Evolutionary conservation across 2,888 invertebrate genomes (phyloP).

Genomic region (Cynaeus angustus): DNA sequence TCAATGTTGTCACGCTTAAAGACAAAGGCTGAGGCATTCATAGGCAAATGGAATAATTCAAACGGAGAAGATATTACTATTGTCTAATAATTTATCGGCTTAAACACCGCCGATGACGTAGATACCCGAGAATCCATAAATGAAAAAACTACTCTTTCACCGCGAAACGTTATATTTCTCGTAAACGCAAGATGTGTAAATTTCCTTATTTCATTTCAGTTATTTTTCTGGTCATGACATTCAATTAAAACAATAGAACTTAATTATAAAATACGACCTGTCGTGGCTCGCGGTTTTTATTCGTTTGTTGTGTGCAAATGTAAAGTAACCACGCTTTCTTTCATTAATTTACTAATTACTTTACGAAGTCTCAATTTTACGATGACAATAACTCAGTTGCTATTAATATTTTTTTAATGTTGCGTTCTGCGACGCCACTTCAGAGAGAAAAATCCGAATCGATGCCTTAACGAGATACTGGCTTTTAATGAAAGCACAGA

Average conservation of each 20-base stretch:
- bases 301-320: slow-evolving; percentile 35
- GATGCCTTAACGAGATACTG: slow-evolving; percentile 51
- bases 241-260: slow-evolving; percentile 53
- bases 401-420: slow-evolving; percentile 36
- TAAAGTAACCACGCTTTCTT: slow-evolving; percentile 34
- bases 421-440: slow-evolving; percentile 15
- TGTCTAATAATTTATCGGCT: slow-evolving; percentile 48
- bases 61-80: slow-evolving; percentile 35
- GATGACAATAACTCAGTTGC: slow-evolving; percentile 15
- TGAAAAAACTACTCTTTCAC: slow-evolving; percentile 12
- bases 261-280: slow-evolving; percentile 51
- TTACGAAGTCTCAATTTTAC: slow-evolving; percentile 17
- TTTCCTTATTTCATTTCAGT: slow-evolving; percentile 47
- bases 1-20: slow-evolving; percentile 46
- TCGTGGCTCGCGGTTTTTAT: slow-evolving; percentile 33
- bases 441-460: slow-evolving; percentile 41
- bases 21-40: slow-evolving; percentile 44
- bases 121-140: slow-evolving; percentile 17
- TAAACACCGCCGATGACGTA: slow-evolving; percentile 25
- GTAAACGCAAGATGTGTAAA: slow-evolving; percentile 38
- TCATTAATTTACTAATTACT: slow-evolving; percentile 35
- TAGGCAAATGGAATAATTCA: slow-evolving; percentile 47
- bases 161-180: no score
- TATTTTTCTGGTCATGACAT: slow-evolving; percentile 50
- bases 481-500: slow-evolving; percentile 52